Evolutionary conservation across 1,140 invertebrate genomes (phyloP).

Genomic region (Agraylea sexmaculata): DNA sequence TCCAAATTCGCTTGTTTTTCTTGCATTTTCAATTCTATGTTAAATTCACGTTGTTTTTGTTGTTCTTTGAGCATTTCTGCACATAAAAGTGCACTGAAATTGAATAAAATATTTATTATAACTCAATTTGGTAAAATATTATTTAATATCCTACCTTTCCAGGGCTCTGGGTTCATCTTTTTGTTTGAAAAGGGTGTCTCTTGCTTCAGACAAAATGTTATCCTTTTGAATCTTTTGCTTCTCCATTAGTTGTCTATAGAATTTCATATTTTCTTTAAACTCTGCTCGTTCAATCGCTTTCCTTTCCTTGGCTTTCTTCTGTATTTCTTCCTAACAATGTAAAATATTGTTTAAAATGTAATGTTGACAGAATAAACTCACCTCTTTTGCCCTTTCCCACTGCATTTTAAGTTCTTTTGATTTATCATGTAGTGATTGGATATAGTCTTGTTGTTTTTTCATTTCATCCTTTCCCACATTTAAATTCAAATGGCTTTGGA

Average conservation of each 20-base stretch:
- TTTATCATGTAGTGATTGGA: no score
- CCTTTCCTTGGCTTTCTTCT: conserved; percentile 32
- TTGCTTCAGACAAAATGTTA: conserved; percentile 29
- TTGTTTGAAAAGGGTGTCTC: conserved; percentile 35
- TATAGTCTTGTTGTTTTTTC: no score
- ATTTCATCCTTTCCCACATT: no score
- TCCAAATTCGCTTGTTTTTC: conserved; percentile 25
- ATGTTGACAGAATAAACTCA: no score
- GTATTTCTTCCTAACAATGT: conserved; percentile 30
- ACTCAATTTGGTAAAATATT: conserved; percentile 3
- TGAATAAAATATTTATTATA: conserved; percentile 3
- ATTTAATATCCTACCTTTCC: conserved; percentile 24
- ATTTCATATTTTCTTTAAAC: conserved; percentile 28
- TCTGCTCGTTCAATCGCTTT: conserved; percentile 27
- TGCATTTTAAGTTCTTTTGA: no score
- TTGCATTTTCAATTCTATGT: conserved; percentile 22
- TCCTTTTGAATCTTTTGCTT: conserved; percentile 27
- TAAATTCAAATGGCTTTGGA: no score
- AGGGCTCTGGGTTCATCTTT: conserved; percentile 34
- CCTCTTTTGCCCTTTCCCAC: no score
- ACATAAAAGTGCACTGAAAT: conserved; percentile 32
- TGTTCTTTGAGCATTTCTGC: conserved; percentile 33
- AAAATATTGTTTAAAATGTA: not conserved
- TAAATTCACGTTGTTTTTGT: conserved; percentile 31
- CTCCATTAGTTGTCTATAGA: conserved; percentile 32